Percentiles rank a stretch among this genome's conserved stretches.
Conservation (phyloP, 2,113 vertebrate species). For the Spilogale gracilis region DNA sequence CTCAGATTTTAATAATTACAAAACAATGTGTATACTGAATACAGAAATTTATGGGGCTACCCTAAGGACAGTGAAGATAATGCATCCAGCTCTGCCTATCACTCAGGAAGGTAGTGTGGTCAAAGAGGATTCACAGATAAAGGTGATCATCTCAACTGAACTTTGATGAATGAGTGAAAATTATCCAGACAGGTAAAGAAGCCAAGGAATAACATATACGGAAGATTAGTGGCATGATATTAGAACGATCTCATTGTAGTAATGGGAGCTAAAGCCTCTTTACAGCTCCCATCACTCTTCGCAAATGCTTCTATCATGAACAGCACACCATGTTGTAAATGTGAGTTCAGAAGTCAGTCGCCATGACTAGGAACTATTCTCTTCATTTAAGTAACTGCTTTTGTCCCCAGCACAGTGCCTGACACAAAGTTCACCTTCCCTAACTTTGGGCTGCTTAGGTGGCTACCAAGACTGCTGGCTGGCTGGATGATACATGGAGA, state of each 20-base stretch:
- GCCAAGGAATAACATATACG: not conserved
- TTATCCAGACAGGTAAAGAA: not conserved
- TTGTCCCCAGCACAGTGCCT: not conserved
- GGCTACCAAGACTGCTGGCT: not conserved
- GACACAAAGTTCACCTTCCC: not conserved
- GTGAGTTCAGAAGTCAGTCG: not conserved
- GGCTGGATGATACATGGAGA: not conserved
- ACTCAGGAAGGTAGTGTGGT: not conserved
- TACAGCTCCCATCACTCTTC: not conserved
- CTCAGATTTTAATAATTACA: constrained; percentile 4
- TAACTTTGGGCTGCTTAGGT: not conserved
- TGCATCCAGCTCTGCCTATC: not conserved
- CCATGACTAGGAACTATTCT: not conserved
- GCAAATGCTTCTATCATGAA: not conserved
- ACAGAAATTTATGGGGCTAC: not conserved
- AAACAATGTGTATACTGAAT: not conserved
- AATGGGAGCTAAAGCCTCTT: not conserved
- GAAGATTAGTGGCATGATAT: not conserved
- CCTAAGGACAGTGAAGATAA: not conserved
- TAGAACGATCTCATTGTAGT: not conserved
- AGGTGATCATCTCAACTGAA: not conserved
- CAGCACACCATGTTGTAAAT: not conserved
- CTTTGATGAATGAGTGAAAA: constrained; percentile 32
- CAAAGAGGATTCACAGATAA: not conserved
- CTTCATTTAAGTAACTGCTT: not conserved